Percentiles rank a stretch among this genome's conserved stretches.
These are phyloP conservation scores for Drosophila athabasca DNA, from an alignment of 1,140 invertebrate species.

Conservation along the genomic window DNA sequence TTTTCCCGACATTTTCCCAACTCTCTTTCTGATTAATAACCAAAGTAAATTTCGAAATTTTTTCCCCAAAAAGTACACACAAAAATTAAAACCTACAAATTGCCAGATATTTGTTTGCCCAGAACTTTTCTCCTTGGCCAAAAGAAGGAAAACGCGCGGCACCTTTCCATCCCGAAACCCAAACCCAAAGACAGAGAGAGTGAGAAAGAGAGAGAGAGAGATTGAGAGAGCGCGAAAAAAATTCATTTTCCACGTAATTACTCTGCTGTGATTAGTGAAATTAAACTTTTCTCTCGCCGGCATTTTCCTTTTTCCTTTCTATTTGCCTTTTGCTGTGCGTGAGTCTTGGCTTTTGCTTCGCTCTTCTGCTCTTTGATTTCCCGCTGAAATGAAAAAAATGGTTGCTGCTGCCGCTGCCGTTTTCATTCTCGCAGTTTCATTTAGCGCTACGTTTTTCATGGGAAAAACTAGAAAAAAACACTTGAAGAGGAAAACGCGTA, in stretches of 20 bases:
- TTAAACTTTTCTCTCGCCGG: constrained; percentile 82
- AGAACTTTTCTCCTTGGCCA: constrained; percentile 7
- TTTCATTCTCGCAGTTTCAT: constrained; percentile 62
- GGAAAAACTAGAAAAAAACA: constrained; percentile 73
- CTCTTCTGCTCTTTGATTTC: constrained; percentile 65
- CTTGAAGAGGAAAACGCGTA: constrained; percentile 62
- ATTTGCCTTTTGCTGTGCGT: constrained; percentile 44
- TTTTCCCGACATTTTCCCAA: neutral
- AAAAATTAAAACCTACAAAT: constrained; percentile 83
- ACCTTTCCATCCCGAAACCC: constrained; percentile 55
- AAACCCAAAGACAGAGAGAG: too few species aligned
- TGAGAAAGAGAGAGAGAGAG: constrained; percentile 4
- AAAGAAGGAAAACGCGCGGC: constrained; percentile 1
- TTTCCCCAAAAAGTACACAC: constrained; percentile 52
- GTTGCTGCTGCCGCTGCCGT: constrained; percentile 33
- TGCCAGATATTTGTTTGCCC: constrained; percentile 80
- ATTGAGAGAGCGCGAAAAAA: constrained; percentile 45
- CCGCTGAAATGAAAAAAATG: constrained; percentile 67
- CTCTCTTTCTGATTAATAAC: constrained; percentile 73
- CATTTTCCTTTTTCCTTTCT: constrained; percentile 56
- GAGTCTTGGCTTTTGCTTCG: constrained; percentile 63
- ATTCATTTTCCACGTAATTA: constrained; percentile 84
- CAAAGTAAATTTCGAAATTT: constrained; percentile 76
- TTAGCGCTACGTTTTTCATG: constrained; percentile 84
- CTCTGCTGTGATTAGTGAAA: constrained; percentile 84